Evolutionary conservation across 2,797 vertebrate species (phyloP).

Genomic region (Caiman crocodilus): DNA sequence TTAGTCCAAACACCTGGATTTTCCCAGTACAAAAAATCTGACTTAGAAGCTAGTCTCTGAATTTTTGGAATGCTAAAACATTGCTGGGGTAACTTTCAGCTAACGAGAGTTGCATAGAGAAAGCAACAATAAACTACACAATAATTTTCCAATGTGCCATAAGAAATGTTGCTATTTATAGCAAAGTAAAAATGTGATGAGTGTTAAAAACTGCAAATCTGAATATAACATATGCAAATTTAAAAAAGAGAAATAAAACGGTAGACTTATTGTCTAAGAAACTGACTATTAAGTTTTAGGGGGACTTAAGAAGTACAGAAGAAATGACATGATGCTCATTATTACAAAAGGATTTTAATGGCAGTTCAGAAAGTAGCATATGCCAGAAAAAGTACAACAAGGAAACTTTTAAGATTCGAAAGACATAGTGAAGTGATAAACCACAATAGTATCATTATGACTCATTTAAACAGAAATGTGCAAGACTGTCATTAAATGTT

Average conservation of each 20-base stretch:
- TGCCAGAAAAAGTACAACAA: not conserved
- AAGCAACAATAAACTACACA: not conserved
- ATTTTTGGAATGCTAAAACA: not conserved
- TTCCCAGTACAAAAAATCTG: not conserved
- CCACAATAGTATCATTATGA: not conserved
- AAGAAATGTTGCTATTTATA: not conserved
- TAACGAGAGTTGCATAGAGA: not conserved
- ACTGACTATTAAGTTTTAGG: not conserved
- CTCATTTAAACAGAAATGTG: not conserved
- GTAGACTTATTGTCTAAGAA: not conserved
- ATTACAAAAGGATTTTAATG: not conserved
- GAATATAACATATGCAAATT: not conserved
- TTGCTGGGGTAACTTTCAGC: not conserved
- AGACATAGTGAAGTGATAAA: not conserved
- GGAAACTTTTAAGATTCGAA: not conserved
- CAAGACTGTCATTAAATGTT: not conserved
- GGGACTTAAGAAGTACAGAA: not conserved
- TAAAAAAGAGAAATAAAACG: not conserved
- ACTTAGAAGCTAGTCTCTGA: not conserved
- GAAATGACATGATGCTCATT: not conserved
- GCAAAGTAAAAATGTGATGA: constrained; percentile 2
- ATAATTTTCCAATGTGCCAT: not conserved
- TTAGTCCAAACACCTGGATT: not conserved
- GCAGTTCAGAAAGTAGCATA: not conserved
- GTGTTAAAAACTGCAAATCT: not conserved